Evolutionary conservation across 2,888 invertebrate genomes (phyloP).

Genomic region (Tipula lateralis): DNA sequence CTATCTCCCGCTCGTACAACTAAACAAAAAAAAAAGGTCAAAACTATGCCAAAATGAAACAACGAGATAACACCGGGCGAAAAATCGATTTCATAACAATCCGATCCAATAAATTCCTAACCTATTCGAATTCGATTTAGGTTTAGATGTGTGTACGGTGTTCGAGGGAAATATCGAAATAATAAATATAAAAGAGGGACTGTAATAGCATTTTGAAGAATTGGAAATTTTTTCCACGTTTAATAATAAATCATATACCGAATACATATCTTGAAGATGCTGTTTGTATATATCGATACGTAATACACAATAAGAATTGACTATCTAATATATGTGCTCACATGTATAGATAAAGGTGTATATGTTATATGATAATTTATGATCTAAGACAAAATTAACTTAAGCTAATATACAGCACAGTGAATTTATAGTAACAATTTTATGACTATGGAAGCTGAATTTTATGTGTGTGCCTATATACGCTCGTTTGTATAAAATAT

Average conservation of each 20-base stretch:
- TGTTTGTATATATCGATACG: neutral
- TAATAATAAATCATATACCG: neutral
- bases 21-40: neutral
- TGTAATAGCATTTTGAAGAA: neutral
- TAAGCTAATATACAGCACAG: neutral
- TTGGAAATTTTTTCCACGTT: slow-evolving; percentile 14
- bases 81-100: neutral
- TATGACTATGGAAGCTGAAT: neutral
- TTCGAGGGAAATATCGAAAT: neutral
- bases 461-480: neutral
- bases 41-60: slow-evolving; percentile 1
- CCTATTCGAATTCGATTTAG: neutral
- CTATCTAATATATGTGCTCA: neutral
- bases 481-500: neutral
- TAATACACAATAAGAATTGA: neutral
- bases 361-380: slow-evolving; percentile 5
- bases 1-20: neutral
- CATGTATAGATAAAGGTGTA: neutral
- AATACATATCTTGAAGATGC: neutral
- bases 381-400: slow-evolving; percentile 11
- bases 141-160: neutral
- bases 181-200: neutral
- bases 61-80: neutral
- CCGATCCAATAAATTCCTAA: neutral
- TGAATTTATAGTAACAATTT: neutral